A percentile compares a stretch with the other conserved stretches of the same genome.
Conservation (phyloP, 2,797 vertebrate species). For the Arrhamphus sclerolepis region DNA sequence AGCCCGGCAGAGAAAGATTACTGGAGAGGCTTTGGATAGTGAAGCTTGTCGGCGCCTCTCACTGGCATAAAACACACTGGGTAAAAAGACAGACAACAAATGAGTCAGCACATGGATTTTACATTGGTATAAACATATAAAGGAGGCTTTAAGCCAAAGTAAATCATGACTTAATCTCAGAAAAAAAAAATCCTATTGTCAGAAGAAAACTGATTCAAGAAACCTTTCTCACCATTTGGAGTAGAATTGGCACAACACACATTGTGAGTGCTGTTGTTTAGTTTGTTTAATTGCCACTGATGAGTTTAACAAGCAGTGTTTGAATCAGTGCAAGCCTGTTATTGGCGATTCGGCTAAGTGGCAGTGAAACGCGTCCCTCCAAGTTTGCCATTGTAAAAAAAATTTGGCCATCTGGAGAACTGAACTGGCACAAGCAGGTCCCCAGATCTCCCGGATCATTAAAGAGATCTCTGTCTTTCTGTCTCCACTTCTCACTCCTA, state of each 20-base stretch:
- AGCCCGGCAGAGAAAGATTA: conserved; percentile 75
- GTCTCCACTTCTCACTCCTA: conserved; percentile 41
- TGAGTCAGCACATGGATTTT: conserved; percentile 48
- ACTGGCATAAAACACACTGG: conserved; percentile 66
- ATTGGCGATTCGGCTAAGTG: conserved; percentile 30
- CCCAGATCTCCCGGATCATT: conserved; percentile 56
- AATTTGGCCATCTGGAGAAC: conserved; percentile 60
- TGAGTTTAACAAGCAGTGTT: conserved; percentile 49
- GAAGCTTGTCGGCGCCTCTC: conserved; percentile 75
- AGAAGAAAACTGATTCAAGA: conserved; percentile 31
- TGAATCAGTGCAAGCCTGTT: conserved; percentile 29
- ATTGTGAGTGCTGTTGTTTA: conserved; percentile 21
- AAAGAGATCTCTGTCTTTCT: conserved; percentile 54
- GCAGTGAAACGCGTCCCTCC: conserved; percentile 30
- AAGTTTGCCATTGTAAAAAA: conserved; percentile 36
- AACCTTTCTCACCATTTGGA: conserved; percentile 44
- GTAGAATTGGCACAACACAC: conserved; percentile 27
- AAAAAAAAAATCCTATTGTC: conserved; percentile 50
- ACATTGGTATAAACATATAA: conserved; percentile 48
- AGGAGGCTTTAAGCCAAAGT: conserved; percentile 51
- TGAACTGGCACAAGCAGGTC: conserved; percentile 39
- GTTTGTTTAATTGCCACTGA: conserved; percentile 42
- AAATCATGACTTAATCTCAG: conserved; percentile 43
- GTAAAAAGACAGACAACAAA: conserved; percentile 48
- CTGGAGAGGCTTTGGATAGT: conserved; percentile 74